Conservation (phyloP, 2,113 vertebrate species). For the Heteronetta atricapilla region DNA sequence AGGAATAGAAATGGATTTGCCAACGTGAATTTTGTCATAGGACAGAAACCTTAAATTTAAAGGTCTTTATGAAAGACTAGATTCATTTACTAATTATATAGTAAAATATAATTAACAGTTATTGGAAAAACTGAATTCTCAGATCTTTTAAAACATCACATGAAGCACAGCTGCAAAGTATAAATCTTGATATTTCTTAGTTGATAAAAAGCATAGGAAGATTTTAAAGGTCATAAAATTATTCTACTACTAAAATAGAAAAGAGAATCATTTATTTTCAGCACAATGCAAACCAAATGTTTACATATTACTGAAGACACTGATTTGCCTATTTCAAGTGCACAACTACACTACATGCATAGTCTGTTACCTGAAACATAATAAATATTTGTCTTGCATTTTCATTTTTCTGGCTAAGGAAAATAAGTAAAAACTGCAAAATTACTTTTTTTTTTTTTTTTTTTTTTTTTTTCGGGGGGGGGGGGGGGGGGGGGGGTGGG, state of each 20-base stretch:
- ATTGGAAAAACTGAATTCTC: background rate
- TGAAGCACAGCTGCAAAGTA: background rate
- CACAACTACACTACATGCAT: background rate
- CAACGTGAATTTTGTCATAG: background rate
- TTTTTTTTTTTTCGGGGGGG: too few relatives aligned
- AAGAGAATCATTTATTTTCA: background rate
- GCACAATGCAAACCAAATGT: too few relatives aligned
- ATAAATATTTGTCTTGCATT: background rate
- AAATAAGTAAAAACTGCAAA: background rate
- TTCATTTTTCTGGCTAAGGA: background rate
- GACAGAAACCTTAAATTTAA: background rate
- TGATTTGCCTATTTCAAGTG: too few relatives aligned
- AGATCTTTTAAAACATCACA: background rate
- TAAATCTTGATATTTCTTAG: background rate
- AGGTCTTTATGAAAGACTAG: background rate
- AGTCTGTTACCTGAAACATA: background rate
- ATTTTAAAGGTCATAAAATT: background rate
- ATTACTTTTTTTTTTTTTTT: background rate
- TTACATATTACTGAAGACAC: too few relatives aligned
- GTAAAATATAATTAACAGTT: background rate
- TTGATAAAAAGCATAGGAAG: background rate
- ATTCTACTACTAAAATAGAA: background rate
- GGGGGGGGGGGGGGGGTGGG: too few relatives aligned
- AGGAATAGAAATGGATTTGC: background rate
- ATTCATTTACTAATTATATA: too few relatives aligned